Evolutionary conservation across 1,140 invertebrate genomes (phyloP).

Genomic region (Lepidotrigona ventralis): DNA sequence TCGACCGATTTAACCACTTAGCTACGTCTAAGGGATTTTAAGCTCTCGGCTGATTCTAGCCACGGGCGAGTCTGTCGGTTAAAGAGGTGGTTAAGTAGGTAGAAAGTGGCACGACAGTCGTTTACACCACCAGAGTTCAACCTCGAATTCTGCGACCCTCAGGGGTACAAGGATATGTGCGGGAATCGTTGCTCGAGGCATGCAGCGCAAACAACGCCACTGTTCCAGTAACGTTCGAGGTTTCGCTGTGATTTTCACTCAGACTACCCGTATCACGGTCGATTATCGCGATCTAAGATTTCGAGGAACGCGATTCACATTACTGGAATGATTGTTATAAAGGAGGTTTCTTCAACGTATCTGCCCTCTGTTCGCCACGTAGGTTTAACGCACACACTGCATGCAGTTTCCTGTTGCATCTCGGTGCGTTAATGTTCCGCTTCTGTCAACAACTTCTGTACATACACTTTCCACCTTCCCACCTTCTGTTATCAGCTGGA

Average conservation of each 20-base stretch:
- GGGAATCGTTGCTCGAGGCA: not conserved
- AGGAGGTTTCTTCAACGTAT: not conserved
- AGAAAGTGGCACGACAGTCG: conserved; percentile 27
- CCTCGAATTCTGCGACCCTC: conserved; percentile 3
- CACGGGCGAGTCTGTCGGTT: not conserved
- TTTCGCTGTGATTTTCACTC: not conserved
- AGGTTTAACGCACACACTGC: too few relatives aligned
- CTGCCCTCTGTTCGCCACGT: too few relatives aligned
- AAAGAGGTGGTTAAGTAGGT: conserved; percentile 36
- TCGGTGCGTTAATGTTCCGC: not conserved
- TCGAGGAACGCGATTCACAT: not conserved
- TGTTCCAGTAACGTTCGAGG: not conserved
- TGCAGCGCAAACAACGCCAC: not conserved
- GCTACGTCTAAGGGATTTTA: conserved; percentile 18
- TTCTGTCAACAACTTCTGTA: not conserved
- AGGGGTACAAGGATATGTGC: not conserved
- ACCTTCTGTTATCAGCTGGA: not conserved
- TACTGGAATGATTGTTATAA: not conserved
- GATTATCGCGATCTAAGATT: not conserved
- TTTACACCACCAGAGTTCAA: conserved; percentile 36
- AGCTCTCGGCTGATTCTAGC: conserved; percentile 8
- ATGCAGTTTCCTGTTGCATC: not conserved
- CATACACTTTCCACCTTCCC: not conserved
- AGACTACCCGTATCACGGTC: too few relatives aligned
- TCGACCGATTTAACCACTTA: not conserved